phyloP scores from a whole-genome alignment of 2,113 vertebrate species.

The Craseonycteris thonglongyai region DNA sequence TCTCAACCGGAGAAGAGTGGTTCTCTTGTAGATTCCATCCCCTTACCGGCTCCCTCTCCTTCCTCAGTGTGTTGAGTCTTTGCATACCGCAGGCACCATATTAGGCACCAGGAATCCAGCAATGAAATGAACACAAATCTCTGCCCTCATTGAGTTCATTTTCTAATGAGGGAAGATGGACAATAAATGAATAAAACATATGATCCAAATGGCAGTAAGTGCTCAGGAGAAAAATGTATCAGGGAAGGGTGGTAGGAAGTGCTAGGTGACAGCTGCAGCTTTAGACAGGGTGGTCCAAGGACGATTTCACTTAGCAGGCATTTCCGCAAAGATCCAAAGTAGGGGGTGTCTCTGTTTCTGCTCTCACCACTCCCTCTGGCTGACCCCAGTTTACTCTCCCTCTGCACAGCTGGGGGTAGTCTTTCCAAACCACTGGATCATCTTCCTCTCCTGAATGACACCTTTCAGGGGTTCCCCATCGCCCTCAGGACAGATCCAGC shows the following conservation, averaged over 20 bases:
- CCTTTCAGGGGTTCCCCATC: neutral
- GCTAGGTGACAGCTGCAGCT: neutral
- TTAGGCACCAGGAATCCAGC: neutral
- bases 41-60: neutral
- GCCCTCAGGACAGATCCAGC: neutral
- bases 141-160: neutral
- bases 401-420: neutral
- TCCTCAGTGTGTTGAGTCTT: neutral
- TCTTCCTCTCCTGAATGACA: neutral
- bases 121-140: neutral
- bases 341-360: neutral
- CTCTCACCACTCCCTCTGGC: neutral
- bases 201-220: neutral
- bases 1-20: neutral
- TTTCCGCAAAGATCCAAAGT: neutral
- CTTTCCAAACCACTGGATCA: neutral
- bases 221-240: neutral
- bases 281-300: neutral
- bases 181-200: neutral
- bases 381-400: neutral
- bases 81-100: too few species aligned
- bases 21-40: neutral
- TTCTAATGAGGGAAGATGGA: neutral
- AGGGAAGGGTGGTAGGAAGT: neutral
- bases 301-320: neutral